Evolutionary conservation across 2,888 invertebrate species (phyloP).

Genomic region (Melitaea athalia): DNA sequence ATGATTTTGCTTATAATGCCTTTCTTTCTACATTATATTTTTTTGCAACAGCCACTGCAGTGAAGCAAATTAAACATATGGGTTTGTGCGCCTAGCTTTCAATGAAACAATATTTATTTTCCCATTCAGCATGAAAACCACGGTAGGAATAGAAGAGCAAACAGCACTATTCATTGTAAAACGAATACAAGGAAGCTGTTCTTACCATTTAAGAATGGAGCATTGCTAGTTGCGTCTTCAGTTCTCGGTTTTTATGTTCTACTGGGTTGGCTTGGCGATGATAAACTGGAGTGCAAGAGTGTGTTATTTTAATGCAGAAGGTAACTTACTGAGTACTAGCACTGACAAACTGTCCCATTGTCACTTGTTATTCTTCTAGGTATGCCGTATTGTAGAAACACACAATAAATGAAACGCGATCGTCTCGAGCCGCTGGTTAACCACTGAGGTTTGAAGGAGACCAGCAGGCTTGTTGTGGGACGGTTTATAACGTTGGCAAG

Average conservation of each 20-base stretch:
- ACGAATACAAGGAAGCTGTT: slow-evolving; percentile 52
- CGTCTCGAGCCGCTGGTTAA: slow-evolving; percentile 32
- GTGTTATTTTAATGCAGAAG: slow-evolving; percentile 45
- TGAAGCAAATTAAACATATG: too few relatives aligned
- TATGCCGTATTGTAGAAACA: slow-evolving; percentile 39
- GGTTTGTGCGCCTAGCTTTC: too few relatives aligned
- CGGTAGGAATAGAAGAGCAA: too few relatives aligned
- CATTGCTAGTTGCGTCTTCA: slow-evolving; percentile 40
- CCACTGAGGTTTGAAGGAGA: slow-evolving; percentile 30
- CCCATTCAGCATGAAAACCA: too few relatives aligned
- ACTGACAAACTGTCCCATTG: slow-evolving; percentile 37
- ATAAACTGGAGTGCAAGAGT: slow-evolving; percentile 40
- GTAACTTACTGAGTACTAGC: slow-evolving; percentile 39
- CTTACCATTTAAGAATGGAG: slow-evolving; percentile 15
- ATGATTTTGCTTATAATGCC: too few relatives aligned
- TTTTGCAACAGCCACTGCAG: too few relatives aligned
- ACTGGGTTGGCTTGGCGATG: slow-evolving; percentile 39
- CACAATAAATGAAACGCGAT: slow-evolving; percentile 42
- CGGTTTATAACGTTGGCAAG: slow-evolving; percentile 38
- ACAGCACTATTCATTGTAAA: slow-evolving; percentile 59
- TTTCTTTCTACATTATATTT: too few relatives aligned
- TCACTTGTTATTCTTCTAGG: slow-evolving; percentile 38
- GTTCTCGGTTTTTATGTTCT: slow-evolving; percentile 37
- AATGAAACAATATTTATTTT: too few relatives aligned
- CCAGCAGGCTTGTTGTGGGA: slow-evolving; percentile 36